phyloP scores from a whole-genome alignment of 2,797 vertebrate genomes.

The Intellagama lesueurii region DNA sequence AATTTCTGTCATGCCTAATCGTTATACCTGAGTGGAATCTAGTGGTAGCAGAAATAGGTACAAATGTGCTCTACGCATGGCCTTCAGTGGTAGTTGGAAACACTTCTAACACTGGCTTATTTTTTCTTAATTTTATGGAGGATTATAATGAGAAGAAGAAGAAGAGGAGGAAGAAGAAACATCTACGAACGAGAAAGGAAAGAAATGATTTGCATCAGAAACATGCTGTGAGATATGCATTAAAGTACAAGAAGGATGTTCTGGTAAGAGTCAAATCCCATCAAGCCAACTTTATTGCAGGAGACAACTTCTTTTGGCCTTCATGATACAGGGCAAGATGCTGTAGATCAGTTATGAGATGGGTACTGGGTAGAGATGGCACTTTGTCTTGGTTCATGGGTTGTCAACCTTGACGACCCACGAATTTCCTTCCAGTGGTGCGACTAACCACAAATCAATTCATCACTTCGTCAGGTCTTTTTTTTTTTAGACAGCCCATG shows the following conservation, averaged over 20 bases:
- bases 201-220: constrained; percentile 76
- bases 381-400: too few species aligned
- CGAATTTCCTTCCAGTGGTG: too few species aligned
- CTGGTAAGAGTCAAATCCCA: constrained; percentile 45
- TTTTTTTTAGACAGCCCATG: too few species aligned
- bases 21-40: background rate
- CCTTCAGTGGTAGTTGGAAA: background rate
- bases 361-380: too few species aligned
- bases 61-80: background rate
- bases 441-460: too few species aligned
- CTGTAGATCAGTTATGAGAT: too few species aligned
- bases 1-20: background rate
- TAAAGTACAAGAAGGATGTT: background rate
- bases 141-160: constrained; percentile 49
- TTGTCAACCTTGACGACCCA: too few species aligned
- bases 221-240: background rate
- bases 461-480: too few species aligned
- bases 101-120: background rate
- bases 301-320: too few species aligned
- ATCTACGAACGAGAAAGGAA: constrained; percentile 79
- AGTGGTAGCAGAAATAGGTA: background rate
- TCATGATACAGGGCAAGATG: too few species aligned
- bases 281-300: background rate
- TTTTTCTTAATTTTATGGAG: background rate
- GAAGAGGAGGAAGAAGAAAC: constrained; percentile 74